These are phyloP conservation scores for Condylura cristata DNA, from an alignment of 2,113 vertebrate species.

Conservation along the genomic window DNA sequence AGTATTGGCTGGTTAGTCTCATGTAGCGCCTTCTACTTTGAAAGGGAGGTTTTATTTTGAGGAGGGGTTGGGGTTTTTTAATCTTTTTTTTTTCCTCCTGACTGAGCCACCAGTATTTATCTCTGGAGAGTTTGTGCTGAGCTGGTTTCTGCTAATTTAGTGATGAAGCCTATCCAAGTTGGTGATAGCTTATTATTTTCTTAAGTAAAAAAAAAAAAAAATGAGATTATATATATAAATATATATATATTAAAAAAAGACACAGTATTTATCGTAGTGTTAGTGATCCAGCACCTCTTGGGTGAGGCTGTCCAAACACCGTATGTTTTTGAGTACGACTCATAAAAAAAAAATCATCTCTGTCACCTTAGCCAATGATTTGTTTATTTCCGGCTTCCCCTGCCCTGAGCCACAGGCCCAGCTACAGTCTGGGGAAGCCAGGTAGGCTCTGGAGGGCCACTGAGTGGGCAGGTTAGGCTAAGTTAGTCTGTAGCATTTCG, in stretches of 20 bases:
- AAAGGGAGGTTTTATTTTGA: constrained; percentile 70
- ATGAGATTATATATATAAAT: constrained; percentile 77
- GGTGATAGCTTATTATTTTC: constrained; percentile 87
- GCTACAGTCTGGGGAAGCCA: constrained; percentile 13
- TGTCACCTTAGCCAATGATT: constrained; percentile 81
- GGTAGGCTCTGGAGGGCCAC: background rate
- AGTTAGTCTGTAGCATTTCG: constrained; percentile 44
- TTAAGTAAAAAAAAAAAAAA: constrained; percentile 74
- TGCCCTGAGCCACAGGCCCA: constrained; percentile 57
- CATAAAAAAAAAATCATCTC: constrained; percentile 84
- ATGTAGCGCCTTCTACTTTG: constrained; percentile 82
- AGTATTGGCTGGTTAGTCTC: constrained; percentile 82
- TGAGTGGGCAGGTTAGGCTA: constrained; percentile 16
- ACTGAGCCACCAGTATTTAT: constrained; percentile 87
- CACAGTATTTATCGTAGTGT: constrained; percentile 82
- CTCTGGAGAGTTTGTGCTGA: constrained; percentile 88
- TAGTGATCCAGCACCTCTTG: constrained; percentile 83
- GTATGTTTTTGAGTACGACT: constrained; percentile 82
- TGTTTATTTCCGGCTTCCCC: constrained; percentile 79
- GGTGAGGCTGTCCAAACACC: constrained; percentile 82
- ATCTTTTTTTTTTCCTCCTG: constrained; percentile 82
- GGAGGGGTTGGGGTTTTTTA: constrained; percentile 78
- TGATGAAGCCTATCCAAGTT: constrained; percentile 84
- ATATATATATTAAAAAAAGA: constrained; percentile 79
- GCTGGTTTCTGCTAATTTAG: constrained; percentile 89